Evolutionary conservation across 2,888 invertebrate genomes (phyloP).

Genomic region (Gymnosoma rotundatum): DNA sequence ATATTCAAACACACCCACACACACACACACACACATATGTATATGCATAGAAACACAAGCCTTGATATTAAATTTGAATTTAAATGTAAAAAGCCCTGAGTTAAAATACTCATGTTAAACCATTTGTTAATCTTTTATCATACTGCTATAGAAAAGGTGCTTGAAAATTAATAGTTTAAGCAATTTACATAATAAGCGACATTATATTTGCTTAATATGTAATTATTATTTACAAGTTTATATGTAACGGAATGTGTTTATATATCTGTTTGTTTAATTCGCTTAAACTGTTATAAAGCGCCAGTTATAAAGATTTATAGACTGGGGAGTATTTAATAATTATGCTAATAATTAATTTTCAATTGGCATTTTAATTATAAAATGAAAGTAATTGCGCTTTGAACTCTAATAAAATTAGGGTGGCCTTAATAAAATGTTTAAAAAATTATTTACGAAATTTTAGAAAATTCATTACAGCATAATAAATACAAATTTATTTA

Average conservation of each 20-base stretch:
- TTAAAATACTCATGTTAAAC: neutral
- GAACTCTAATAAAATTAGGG: neutral
- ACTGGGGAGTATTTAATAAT: constrained; percentile 25
- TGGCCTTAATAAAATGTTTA: neutral
- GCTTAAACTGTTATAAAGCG: neutral
- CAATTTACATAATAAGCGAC: neutral
- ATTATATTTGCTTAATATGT: neutral
- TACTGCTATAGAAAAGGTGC: neutral
- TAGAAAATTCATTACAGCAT: too few species aligned
- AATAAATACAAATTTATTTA: too few species aligned
- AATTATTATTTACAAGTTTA: constrained; percentile 2
- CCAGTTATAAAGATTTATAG: constrained; percentile 15
- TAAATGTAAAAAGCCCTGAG: neutral
- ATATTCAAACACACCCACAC: neutral
- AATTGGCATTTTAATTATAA: constrained; percentile 59
- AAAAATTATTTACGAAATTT: too few species aligned
- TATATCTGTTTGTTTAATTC: neutral
- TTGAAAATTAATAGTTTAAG: neutral
- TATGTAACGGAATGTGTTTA: neutral
- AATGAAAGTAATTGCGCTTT: neutral
- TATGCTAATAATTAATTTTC: constrained; percentile 56
- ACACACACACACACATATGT: neutral
- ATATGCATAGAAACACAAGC: neutral
- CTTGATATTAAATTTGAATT: neutral
- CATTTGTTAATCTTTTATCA: neutral